phyloP scores from a whole-genome alignment of 2,113 vertebrate species.

The Perccottus glenii region DNA sequence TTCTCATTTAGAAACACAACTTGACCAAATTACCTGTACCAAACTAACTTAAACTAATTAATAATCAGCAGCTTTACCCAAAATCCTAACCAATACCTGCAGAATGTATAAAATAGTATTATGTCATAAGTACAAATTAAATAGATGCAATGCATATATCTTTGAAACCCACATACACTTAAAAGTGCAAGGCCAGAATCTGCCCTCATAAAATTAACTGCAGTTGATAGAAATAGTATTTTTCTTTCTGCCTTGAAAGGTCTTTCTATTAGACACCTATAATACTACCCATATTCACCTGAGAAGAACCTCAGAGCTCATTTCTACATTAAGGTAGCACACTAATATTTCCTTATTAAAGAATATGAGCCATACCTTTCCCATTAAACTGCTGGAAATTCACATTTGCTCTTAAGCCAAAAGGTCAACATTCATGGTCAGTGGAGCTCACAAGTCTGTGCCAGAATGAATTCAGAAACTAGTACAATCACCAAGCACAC shows the following conservation, averaged over 20 bases:
- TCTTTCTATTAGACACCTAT: background rate
- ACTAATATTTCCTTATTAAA: background rate
- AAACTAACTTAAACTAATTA: too few species aligned
- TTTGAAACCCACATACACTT: too few species aligned
- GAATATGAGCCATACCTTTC: background rate
- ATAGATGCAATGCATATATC: too few species aligned
- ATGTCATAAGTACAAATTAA: too few species aligned
- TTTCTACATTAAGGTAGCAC: background rate
- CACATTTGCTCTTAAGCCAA: conserved; percentile 6
- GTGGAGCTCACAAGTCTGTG: background rate
- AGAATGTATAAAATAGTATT: too few species aligned
- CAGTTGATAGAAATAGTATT: background rate
- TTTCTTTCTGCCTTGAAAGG: background rate
- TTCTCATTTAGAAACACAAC: too few species aligned
- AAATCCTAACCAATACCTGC: too few species aligned
- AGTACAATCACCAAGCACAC: too few species aligned
- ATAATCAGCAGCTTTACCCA: too few species aligned
- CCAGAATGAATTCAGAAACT: background rate
- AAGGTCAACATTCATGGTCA: conserved; percentile 10
- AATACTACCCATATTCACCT: background rate
- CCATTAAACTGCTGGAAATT: background rate
- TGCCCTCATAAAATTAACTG: conserved; percentile 6
- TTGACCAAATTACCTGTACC: too few species aligned
- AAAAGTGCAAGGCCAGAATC: background rate
- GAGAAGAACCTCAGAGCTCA: background rate